Evolutionary conservation across 1,140 invertebrate species (phyloP).

Genomic region (Nephotettix cincticeps): DNA sequence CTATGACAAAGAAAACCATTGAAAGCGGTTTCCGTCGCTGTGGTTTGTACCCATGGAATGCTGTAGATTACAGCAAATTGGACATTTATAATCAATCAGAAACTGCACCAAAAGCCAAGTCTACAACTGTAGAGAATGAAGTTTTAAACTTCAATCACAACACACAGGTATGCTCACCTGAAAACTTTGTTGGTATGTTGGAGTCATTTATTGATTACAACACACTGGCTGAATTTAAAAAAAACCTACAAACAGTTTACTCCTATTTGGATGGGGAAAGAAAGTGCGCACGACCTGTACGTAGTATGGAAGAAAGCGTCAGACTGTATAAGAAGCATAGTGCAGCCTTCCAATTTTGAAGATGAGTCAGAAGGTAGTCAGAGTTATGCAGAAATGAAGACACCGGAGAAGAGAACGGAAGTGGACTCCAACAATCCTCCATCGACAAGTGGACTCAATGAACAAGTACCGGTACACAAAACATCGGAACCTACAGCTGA

Average conservation of each 20-base stretch:
- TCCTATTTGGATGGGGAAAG: not conserved
- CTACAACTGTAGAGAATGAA: too few relatives aligned
- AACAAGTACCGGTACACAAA: not conserved
- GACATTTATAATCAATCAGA: not conserved
- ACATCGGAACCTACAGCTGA: not conserved
- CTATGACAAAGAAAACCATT: conserved; percentile 32
- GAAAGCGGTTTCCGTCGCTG: conserved; percentile 44
- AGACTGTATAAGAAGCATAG: too few relatives aligned
- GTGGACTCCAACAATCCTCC: not conserved
- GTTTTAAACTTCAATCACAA: too few relatives aligned
- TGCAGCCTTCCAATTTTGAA: too few relatives aligned
- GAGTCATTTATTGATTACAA: not conserved
- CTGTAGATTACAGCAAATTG: conserved; percentile 42
- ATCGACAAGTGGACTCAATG: not conserved
- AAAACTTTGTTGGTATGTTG: not conserved
- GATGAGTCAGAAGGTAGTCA: too few relatives aligned
- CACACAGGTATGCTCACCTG: not conserved
- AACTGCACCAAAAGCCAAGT: not conserved
- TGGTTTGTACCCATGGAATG: conserved; percentile 44
- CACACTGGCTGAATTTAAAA: not conserved
- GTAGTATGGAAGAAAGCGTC: not conserved
- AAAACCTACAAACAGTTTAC: not conserved
- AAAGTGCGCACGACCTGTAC: not conserved
- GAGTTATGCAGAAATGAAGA: too few relatives aligned
- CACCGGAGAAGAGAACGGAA: not conserved